A percentile compares a stretch with the other conserved stretches of the same genome.
These are phyloP conservation scores for Rhombomys opimus DNA, from an alignment of 2,113 vertebrate species.

Conservation along the genomic window DNA sequence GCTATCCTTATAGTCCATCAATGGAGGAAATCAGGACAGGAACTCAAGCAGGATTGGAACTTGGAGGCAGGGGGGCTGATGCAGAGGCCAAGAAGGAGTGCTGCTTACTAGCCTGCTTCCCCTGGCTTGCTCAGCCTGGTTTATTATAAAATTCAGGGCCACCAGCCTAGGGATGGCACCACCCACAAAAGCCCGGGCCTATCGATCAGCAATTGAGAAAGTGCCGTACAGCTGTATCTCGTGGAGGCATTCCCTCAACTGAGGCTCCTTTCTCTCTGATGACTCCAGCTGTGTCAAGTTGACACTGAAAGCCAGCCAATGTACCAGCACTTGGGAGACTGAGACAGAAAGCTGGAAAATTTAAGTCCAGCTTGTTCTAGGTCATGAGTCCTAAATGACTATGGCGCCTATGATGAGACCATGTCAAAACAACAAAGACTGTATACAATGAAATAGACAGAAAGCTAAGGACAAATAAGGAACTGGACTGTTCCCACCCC, in stretches of 20 bases:
- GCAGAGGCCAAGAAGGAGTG: neutral
- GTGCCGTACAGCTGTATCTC: neutral
- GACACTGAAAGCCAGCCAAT: neutral
- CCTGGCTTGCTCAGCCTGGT: neutral
- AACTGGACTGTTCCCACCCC: neutral
- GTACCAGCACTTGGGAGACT: neutral
- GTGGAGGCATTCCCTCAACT: neutral
- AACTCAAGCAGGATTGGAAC: neutral
- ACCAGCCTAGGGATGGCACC: neutral
- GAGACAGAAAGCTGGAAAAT: neutral
- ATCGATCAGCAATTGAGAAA: neutral
- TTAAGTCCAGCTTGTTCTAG: neutral
- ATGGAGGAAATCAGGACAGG: neutral
- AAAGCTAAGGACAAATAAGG: neutral
- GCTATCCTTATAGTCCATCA: neutral
- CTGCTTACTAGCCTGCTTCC: neutral
- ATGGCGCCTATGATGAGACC: neutral
- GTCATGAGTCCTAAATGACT: neutral
- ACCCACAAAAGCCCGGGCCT: neutral
- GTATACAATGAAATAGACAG: neutral
- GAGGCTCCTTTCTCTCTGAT: neutral
- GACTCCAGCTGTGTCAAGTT: neutral
- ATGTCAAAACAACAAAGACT: neutral
- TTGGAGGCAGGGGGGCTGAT: neutral
- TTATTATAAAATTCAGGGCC: neutral